A percentile compares a stretch with the other conserved stretches of the same genome.
Conservation (phyloP, 2,113 vertebrate species). For the Canis aureus region DNA sequence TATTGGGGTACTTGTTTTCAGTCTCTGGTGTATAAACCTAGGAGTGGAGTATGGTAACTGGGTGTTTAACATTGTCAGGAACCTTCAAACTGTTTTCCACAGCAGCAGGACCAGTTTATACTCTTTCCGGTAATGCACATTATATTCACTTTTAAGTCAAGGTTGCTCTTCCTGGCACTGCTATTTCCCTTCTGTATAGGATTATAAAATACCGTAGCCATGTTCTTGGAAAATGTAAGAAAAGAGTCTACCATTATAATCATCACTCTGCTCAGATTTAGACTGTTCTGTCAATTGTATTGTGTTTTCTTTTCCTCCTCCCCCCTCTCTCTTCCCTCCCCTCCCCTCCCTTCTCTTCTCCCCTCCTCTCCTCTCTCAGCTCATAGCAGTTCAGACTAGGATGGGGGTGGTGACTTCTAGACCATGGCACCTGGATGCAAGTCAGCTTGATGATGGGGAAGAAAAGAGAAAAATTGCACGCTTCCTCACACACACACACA, state of each 20-base stretch:
- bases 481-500: not conserved
- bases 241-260: not conserved
- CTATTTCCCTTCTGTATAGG: not conserved
- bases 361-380: not conserved
- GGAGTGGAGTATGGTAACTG: not conserved
- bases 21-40: not conserved
- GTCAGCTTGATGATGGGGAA: not conserved
- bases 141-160: not conserved
- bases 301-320: not conserved
- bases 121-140: not conserved
- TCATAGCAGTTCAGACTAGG: not conserved
- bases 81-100: not conserved
- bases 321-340: not conserved
- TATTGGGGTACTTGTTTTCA: not conserved
- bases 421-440: no score
- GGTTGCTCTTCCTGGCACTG: not conserved
- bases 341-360: no score
- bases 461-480: not conserved
- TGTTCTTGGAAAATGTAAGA: not conserved
- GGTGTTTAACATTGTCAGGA: not conserved
- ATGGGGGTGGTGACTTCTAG: not conserved
- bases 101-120: not conserved
- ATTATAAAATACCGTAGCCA: not conserved
- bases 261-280: not conserved
- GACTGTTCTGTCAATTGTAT: not conserved